Conservation (phyloP, 1,140 invertebrate species). For the Drosophila kanapiae region DNA sequence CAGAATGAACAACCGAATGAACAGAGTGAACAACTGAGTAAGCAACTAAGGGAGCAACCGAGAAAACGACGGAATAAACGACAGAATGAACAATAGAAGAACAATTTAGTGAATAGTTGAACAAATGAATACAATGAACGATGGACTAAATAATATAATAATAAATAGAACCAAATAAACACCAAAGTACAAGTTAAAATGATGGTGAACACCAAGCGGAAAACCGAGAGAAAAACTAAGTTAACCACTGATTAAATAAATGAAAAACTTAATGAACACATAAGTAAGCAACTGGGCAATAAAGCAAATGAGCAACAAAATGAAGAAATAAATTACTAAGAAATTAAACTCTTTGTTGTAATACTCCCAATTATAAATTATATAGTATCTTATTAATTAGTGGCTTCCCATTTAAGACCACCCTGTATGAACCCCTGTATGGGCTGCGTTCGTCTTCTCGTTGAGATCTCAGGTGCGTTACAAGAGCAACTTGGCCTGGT, state of each 20-base stretch:
- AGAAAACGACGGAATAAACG: too few relatives aligned
- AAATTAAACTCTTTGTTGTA: background rate
- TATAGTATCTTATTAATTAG: background rate
- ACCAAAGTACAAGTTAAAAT: too few relatives aligned
- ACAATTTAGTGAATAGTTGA: too few relatives aligned
- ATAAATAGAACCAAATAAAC: too few relatives aligned
- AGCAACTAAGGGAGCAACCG: background rate
- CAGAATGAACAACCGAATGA: background rate
- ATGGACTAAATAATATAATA: too few relatives aligned
- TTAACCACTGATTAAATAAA: too few relatives aligned
- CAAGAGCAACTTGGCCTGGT: conserved; percentile 38
- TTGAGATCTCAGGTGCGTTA: conserved; percentile 51
- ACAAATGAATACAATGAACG: too few relatives aligned
- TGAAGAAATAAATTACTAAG: background rate
- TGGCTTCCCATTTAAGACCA: background rate
- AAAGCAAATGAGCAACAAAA: background rate
- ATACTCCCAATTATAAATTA: background rate
- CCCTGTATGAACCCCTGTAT: conserved; percentile 7
- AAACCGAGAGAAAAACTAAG: too few relatives aligned
- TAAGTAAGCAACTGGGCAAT: too few relatives aligned
- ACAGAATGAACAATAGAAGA: too few relatives aligned
- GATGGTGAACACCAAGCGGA: too few relatives aligned
- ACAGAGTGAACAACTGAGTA: background rate
- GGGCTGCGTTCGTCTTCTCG: conserved; percentile 10
- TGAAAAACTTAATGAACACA: background rate